Base-by-base conservation (phyloP, 2,888 invertebrate genomes). In the Stramonita haemastoma region DNA sequence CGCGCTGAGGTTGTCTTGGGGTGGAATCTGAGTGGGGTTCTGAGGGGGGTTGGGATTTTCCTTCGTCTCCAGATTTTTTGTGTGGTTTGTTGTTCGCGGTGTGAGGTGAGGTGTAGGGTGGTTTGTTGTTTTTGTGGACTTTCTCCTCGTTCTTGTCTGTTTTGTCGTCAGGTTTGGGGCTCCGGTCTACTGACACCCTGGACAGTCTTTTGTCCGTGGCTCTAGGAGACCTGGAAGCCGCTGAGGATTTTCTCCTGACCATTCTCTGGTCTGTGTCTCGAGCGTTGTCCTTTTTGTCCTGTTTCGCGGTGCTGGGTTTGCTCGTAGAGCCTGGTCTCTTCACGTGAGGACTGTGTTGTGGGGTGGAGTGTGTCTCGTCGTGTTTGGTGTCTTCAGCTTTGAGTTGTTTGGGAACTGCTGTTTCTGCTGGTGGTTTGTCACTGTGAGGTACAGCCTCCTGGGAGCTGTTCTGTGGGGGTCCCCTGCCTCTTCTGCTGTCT, bases 221-320 rank as follows among this genome's bases (percentile, higher is more conserved):
- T 22, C 57, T 60, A 29, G 86, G 34, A 19, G 66, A 86, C 57
- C 22, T 86, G 6, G 66, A 86, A 34, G 32, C 22, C n/a, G 60
- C 56, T 2, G 86, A 34, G 5, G 34, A 26, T 22, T 57, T 86
- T 29, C 86, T 32, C 13, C 32, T 86, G 0, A 32, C 66, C 17
- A 32, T 32, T 60, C 66, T 86, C 86, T 32, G 86, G 66, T 86
- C 86, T 46, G 32, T 19, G 17, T 86, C 86, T 17, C 22, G 60
- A 0, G 86, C 8, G 22, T n/a, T 29, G 66, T 86, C 60, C 17
- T 2, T 11, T 57, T 57, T 86, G 32, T 57, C 34, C 0, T 34
- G 32, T 26, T 26, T 66, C 19, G 34, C n/a, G 5, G 60, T 29
- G 13, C 22, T 60, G 11, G 4, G 11, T 13, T 86, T 86, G 32